Percentiles rank a stretch among this genome's conserved stretches.
Evolutionary conservation across 2,113 vertebrate species (phyloP).

Genomic region (Phaethornis superciliosus): DNA sequence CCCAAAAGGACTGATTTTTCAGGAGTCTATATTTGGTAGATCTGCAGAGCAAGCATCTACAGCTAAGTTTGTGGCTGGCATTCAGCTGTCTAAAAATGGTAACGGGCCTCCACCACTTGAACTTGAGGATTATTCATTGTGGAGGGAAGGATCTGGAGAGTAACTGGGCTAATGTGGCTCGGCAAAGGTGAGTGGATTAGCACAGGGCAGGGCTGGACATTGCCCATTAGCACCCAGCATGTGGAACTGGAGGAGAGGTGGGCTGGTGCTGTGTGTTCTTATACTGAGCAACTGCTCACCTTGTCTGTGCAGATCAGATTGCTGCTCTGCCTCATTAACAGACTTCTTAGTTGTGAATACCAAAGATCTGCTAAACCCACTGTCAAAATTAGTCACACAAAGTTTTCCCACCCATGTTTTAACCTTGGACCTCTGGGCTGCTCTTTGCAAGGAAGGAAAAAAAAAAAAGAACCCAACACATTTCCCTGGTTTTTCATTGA

Average conservation of each 20-base stretch:
- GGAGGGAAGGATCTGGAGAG: background rate
- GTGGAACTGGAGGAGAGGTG: background rate
- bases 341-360: background rate
- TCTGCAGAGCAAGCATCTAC: conserved; percentile 7
- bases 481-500: background rate
- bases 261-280: background rate
- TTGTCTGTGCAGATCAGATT: background rate
- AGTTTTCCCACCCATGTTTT: background rate
- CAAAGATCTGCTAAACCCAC: background rate
- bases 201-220: background rate
- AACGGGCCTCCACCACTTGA: background rate
- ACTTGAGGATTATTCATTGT: background rate
- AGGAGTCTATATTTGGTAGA: conserved; percentile 49
- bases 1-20: background rate
- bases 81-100: conserved; percentile 48
- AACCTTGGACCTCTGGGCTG: background rate
- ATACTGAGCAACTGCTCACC: background rate
- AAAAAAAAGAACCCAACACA: background rate
- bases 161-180: background rate
- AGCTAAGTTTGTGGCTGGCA: background rate
- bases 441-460: background rate
- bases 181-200: background rate
- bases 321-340: background rate
- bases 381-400: background rate
- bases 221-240: background rate